Base-by-base conservation (phyloP, 1,140 invertebrate genomes). In the Frieseomelitta varia region DNA sequence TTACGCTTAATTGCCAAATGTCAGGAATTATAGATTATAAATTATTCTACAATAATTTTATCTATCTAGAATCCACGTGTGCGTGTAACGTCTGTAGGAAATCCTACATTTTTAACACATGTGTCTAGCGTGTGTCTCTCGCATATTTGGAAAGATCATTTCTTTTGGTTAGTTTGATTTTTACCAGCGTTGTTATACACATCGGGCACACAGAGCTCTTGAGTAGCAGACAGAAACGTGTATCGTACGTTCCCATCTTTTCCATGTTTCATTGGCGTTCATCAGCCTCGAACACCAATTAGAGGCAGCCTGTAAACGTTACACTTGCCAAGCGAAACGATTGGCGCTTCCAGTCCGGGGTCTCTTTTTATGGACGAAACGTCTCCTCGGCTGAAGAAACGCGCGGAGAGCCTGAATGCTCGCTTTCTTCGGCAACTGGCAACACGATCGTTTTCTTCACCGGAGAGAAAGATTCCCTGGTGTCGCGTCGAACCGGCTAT, bases 231-330 rank as follows among this genome's bases (percentile, higher is more conserved):
- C 56, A 34, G 71, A 75, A 21, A 77, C 10, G 55, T 78, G 65
- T 78, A 83, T 79, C 81, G 77, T 15, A 8, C 27, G 81, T 61
- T 84, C 75, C 81, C 81, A 84, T 84, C 81, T 79, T 84, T 84
- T 84, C 81, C 81, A 84, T 84, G 81, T 84, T 84, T 84, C 81
- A 85, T 88, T 87, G 82, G 79, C 86, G 83, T 84, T 88, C 87
- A 88, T 88, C 87, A 88, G 87, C 87, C 87, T 88, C 87, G 87
- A 88, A 88, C 87, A 69, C 87, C 87, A 88, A 88, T 88, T 88
- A 88, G 87, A 88, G 82, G 63, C 86, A 88, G 87, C 86, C 87
- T 80, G 87, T 84, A 88, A 88, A 88, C 86, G 87, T 88, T 88
- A 88, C 87, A 88, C 87, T 88, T 88, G 84, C 82, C 82, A 88